Conservation (phyloP, 2,888 invertebrate species). For the Coleophora deauratella region DNA sequence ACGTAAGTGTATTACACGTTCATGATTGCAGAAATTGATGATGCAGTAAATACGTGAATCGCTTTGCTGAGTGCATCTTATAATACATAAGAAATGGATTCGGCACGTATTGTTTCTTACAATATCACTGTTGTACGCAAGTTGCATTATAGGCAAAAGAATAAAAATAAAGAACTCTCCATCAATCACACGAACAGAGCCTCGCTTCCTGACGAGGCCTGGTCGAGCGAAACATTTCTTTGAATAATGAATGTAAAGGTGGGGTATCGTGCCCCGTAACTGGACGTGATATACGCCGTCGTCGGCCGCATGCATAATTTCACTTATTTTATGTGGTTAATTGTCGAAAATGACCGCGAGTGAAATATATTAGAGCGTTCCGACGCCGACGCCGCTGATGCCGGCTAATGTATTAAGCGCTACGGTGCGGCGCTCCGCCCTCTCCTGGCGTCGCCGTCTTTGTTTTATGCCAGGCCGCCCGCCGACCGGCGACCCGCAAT, state of each 20-base stretch:
- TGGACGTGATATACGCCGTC: constrained; percentile 75
- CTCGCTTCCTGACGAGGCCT: constrained; percentile 62
- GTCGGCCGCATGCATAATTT: constrained; percentile 74
- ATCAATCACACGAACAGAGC: constrained; percentile 71
- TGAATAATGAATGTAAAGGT: constrained; percentile 70
- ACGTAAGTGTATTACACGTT: too few species aligned
- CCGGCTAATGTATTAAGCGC: constrained; percentile 67
- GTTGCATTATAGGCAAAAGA: constrained; percentile 42
- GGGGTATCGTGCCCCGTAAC: constrained; percentile 69
- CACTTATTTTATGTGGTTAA: constrained; percentile 75
- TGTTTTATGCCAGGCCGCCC: constrained; percentile 21
- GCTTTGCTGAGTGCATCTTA: constrained; percentile 4
- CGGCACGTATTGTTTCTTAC: constrained; percentile 3
- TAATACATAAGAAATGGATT: constrained; percentile 2
- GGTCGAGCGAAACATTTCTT: constrained; percentile 72
- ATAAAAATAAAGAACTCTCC: constrained; percentile 61
- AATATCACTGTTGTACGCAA: constrained; percentile 20
- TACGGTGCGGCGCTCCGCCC: constrained; percentile 48
- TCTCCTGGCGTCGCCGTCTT: constrained; percentile 43
- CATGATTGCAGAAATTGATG: background rate
- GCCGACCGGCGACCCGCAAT: constrained; percentile 2
- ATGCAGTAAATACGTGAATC: background rate
- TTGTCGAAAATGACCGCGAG: constrained; percentile 74
- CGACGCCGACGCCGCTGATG: constrained; percentile 54
- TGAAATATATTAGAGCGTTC: constrained; percentile 67